Conservation (phyloP, 2,888 invertebrate species). For the Hemithea aestivaria region DNA sequence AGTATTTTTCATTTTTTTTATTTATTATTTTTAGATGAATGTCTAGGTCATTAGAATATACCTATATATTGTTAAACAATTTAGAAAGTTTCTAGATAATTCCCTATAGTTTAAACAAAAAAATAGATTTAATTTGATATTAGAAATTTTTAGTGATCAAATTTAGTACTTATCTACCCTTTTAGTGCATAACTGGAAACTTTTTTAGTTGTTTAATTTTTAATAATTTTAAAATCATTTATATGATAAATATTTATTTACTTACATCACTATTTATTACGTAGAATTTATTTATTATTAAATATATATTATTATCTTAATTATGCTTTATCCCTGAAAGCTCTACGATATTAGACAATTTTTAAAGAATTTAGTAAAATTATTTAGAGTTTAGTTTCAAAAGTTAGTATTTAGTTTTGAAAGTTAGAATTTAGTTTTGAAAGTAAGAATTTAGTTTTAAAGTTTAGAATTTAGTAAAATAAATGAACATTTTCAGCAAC, state of each 20-base stretch:
- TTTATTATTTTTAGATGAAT: slow-evolving; percentile 17
- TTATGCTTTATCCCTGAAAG: too few species aligned
- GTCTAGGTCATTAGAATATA: slow-evolving; percentile 16
- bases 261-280: background rate
- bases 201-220: slow-evolving; percentile 3
- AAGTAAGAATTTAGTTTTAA: too few species aligned
- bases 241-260: background rate
- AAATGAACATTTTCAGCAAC: slow-evolving; percentile 56
- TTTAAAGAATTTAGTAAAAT: too few species aligned
- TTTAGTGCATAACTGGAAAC: slow-evolving; percentile 3
- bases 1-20: slow-evolving; percentile 53
- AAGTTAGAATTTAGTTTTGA: too few species aligned
- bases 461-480: too few species aligned
- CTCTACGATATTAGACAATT: too few species aligned
- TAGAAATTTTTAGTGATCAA: too few species aligned
- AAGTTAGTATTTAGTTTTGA: too few species aligned
- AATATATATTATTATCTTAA: too few species aligned
- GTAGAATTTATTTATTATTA: too few species aligned
- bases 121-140: background rate
- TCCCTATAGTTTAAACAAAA: too few species aligned
- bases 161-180: background rate
- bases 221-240: background rate
- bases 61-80: slow-evolving; percentile 12
- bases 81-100: slow-evolving; percentile 24
- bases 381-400: too few species aligned